Evolutionary conservation across 2,888 invertebrate genomes (phyloP), one percentile per base, ranked within the genome.

Genomic region (Octonoba sinensis): DNA sequence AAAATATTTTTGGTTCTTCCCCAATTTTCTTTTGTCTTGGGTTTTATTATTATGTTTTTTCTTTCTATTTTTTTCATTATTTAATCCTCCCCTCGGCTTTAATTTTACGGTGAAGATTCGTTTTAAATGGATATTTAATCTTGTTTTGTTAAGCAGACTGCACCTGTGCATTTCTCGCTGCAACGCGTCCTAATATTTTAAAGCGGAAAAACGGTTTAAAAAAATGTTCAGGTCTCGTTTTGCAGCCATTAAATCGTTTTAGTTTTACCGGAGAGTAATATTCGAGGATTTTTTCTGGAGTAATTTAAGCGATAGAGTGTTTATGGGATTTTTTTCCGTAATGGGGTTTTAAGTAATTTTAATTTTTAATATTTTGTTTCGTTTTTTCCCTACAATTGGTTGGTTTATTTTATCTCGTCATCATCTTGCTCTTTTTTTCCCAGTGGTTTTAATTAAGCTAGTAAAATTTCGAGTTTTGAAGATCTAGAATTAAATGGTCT

Each of bases 71-170:
- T 72, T 62, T 62, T 36, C 54, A 56, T 44, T 57, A 74, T 74
- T 74, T 66, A 74, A 74, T 75, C 75, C 57, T 57, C 67, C 75
- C 18, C 24, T 66, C 60, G 67, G 67, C 51, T 65, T 75, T 67
- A 67, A 66, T 75, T 75, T 66, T 59, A 60, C 75, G 67, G 67
- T 60, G 49, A 57, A 44, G 60, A 66, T 66, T 74, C 66, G 27
- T 60, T 67, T 67, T 67, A 60, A 75, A 67, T 75, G 59, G 70
- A 54, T 70, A 76, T 69, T 69, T 76, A 67, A 75, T 75, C 60
- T 67, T 54, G 59, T 75, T 75, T 60, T 67, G 59, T 75, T 67
- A 60, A 67, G 54, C 36, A 36, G 51, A 51, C 59, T 67, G 60
- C 59, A 51, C 51, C 67, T 59, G 57, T 24, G 60, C 49, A 57